Base-by-base conservation (phyloP, 2,888 invertebrate genomes). In the Drosophila phalerata region DNA sequence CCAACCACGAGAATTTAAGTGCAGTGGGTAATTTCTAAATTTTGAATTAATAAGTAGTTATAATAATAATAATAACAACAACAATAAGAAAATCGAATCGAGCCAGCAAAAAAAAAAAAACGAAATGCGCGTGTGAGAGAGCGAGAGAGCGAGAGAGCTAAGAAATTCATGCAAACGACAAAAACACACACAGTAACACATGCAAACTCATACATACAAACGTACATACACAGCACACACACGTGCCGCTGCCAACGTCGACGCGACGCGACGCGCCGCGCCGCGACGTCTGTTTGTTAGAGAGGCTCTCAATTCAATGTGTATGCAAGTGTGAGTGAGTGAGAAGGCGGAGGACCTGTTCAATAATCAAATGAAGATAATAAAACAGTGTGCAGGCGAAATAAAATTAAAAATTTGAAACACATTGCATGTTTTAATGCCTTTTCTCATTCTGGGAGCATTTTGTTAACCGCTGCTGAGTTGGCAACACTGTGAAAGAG, bases 41-140 rank as follows among this genome's bases (percentile, higher is more conserved):
- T 81, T 75, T 81, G 55, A 75, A 84, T 78, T 73, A 81, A 86
- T 76, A 72, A 76, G 51, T 57, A 60, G 62, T 74, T 69, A 53
- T 49, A 64, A 73, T 64, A 67, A 40, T 53, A 56, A 40, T 49
- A 56, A 68, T 37, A 78, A 81, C 56, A 82, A 85, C 75, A 84
- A 81, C 80, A 85, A 77, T 57, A 61, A 75, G 60, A 79, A 81
- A 85, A 83, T 80, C 77, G 81, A 80, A 81, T 11, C 47, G 57
- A 78, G 58, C 43, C 42, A 72, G 64, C 55, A 49, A 42, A 53
- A 61, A 69, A 53, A 61, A 69, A 60, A 63, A 69, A 60, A 63
- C 45, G 62, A 74, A 79, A 79, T 73, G 79, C 81, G 82, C 87
- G 82, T 82, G 84, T 78, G 73, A 81, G 62, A 55, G 63, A 49